These are phyloP conservation scores for Melanostigma gelatinosum DNA, from an alignment of 2,113 vertebrate species.

Conservation along the genomic window DNA sequence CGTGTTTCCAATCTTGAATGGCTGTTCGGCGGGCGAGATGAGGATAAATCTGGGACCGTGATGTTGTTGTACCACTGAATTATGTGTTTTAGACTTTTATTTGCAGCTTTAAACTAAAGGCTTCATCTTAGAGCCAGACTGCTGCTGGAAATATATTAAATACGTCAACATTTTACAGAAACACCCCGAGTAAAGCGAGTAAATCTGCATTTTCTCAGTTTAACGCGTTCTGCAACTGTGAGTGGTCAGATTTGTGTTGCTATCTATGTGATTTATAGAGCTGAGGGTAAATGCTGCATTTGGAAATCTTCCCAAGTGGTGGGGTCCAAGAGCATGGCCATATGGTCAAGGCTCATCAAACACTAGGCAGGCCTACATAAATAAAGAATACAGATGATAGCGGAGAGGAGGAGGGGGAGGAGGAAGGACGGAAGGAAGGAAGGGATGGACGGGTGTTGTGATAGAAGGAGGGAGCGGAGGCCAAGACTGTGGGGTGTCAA, in stretches of 20 bases:
- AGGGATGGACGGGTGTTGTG: conserved; percentile 43
- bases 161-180: not conserved
- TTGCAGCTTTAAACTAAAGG: not conserved
- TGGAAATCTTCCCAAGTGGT: conserved; percentile 72
- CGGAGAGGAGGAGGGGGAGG: conserved; percentile 46
- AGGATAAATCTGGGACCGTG: conserved; percentile 23
- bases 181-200: not conserved
- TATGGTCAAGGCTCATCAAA: conserved; percentile 81
- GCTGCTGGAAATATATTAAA: conserved; percentile 13
- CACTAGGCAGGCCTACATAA: conserved; percentile 68
- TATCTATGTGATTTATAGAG: conserved; percentile 52
- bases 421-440: conserved; percentile 34
- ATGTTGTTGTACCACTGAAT: not conserved
- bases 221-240: conserved; percentile 6
- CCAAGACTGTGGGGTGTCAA: conserved; percentile 47
- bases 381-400: conserved; percentile 76
- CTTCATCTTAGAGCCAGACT: not conserved
- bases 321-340: conserved; percentile 74
- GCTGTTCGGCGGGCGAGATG: conserved; percentile 19
- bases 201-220: conserved; percentile 9
- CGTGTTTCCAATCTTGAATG: conserved; percentile 18
- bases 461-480: conserved; percentile 58
- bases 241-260: conserved; percentile 45
- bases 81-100: conserved; percentile 7
- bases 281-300: conserved; percentile 61